These are phyloP conservation scores for Bovichtus diacanthus DNA, from an alignment of 2,797 vertebrate genomes.

Conservation along the genomic window DNA sequence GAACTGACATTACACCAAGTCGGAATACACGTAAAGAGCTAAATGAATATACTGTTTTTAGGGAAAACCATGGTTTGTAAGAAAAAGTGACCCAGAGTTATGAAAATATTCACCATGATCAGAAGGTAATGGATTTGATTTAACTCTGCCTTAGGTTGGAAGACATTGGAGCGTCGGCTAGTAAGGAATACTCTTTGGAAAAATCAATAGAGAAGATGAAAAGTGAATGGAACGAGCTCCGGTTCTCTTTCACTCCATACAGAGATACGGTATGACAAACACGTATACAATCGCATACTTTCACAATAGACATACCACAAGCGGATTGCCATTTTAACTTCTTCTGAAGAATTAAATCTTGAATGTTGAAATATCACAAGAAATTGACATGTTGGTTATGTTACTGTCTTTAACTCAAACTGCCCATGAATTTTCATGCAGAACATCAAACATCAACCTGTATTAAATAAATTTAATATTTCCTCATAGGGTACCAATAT, in stretches of 20 bases:
- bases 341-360: constrained; percentile 1
- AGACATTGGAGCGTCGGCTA: constrained; percentile 89
- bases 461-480: constrained; percentile 39
- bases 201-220: constrained; percentile 94
- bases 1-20: not conserved
- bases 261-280: constrained; percentile 89
- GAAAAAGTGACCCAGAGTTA: not conserved
- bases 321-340: not conserved
- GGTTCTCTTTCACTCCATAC: constrained; percentile 86
- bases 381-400: not conserved
- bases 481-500: constrained; percentile 87
- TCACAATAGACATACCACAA: not conserved
- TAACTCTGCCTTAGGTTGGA: constrained; percentile 85
- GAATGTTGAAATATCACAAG: constrained; percentile 13
- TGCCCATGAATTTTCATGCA: not conserved
- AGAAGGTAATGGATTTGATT: not conserved
- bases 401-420: not conserved
- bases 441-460: not conserved
- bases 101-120: not conserved
- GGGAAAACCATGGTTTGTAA: not conserved
- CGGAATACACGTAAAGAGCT: not conserved
- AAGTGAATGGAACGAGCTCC: constrained; percentile 86
- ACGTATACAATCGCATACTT: constrained; percentile 6
- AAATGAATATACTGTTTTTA: not conserved
- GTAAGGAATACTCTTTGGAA: constrained; percentile 93